Base-by-base conservation (phyloP, 2,113 vertebrate species). In the Toxostoma redivivum region DNA sequence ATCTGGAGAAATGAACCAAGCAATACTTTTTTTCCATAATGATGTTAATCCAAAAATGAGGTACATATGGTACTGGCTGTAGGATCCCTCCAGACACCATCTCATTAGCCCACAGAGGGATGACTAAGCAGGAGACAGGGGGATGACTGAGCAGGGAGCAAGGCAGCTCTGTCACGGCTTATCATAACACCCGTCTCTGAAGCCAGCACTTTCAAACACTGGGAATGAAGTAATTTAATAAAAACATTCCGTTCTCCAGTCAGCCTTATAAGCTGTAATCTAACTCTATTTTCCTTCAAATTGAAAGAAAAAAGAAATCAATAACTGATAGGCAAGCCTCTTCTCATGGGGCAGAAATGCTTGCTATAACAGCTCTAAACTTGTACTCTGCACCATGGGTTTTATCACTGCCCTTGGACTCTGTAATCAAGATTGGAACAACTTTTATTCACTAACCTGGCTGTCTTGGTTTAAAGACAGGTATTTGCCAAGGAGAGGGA, bases 371-470 rank as follows among this genome's bases (percentile, higher is more conserved):
- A 90, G 12, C 8, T 23, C 27, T 51, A 25, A 54, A 65, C 38
- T 0, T 0, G 9, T 35, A 17, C 9, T 38, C 66, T 42, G 30
- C 40, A 76, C 22, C 15, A 5, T 2, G 7, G n/a, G 15, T 48
- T 77, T 65, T 40, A 35, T 33, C n/a, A 31, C 25, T 58, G 48
- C 9, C 27, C 42, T 54, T 20, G 18, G 20, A 74, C 28, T 12
- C 38, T 2, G 0, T 38, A 81, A 14, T 19, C n/a, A 67, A 67
- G 25, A 70, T 10, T 61, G 27, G n/a, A 81, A 74, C 11, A 70
- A 33, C 18, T 28, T 89, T 72, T 65, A 65, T 17, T 57, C 45
- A 40, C 78, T 74, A 53, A n/a, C 15, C 23, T 31, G 44, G 6
- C 28, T 79, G n/a, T n/a, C n/a, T n/a, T n/a, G n/a, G n/a, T n/a